These are phyloP conservation scores for Netelia fuscicornis DNA, from an alignment of 2,888 invertebrate species.

Conservation along the genomic window DNA sequence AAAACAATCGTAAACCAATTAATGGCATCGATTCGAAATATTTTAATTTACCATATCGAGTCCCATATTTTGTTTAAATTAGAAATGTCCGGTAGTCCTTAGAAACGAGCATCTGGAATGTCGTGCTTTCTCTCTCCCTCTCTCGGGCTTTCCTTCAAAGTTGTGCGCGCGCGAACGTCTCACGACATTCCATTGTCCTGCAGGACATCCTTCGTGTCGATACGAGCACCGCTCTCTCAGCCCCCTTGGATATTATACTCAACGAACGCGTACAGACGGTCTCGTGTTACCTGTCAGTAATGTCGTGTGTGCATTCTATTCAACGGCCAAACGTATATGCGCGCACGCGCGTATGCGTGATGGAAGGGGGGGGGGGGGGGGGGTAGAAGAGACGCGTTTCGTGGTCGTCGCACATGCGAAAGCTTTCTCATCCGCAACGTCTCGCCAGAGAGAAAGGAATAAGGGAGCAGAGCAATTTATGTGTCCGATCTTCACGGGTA, in stretches of 20 bases:
- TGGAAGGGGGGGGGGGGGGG: no score
- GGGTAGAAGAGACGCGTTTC: no score
- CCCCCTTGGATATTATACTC: neutral
- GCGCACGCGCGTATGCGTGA: no score
- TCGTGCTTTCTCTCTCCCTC: neutral
- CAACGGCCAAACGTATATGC: neutral
- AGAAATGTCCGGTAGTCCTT: neutral
- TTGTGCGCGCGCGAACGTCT: constrained; percentile 23
- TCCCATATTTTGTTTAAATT: neutral
- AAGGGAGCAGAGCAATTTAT: constrained; percentile 45
- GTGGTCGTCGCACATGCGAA: neutral
- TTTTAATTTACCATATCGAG: neutral
- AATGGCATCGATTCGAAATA: no score
- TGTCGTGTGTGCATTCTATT: constrained; percentile 16
- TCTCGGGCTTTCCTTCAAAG: constrained; percentile 3
- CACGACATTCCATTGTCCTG: constrained; percentile 63
- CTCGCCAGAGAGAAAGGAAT: constrained; percentile 38
- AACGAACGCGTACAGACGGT: constrained; percentile 15
- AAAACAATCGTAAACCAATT: no score
- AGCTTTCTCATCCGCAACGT: neutral
- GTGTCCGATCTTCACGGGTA: constrained; percentile 53
- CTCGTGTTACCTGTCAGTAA: constrained; percentile 47
- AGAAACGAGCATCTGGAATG: constrained; percentile 43
- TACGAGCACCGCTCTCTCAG: constrained; percentile 18
- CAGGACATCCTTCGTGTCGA: constrained; percentile 56